Evolutionary conservation across 2,797 vertebrate genomes (phyloP), one percentile per base, ranked within the genome.

Genomic region (Nyctibius grandis): DNA sequence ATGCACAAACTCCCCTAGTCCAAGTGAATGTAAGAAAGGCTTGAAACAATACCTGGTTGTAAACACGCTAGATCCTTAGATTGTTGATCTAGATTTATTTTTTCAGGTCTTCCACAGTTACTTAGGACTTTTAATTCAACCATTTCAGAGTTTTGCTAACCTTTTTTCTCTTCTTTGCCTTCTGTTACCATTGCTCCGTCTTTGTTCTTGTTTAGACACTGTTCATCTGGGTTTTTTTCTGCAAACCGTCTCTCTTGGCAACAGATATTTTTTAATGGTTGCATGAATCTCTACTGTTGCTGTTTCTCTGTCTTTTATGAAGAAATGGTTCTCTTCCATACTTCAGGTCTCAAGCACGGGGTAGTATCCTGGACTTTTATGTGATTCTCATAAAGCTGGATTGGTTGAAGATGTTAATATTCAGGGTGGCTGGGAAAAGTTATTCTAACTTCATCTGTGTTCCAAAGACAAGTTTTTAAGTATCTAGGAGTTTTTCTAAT

Each of bases 201-300:
- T 91, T 59, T 21, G 31, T 73, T 84, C 70, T 40, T 59, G 63
- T 89, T 91, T 63, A 72, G 89, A 67, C 47, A 68, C 3, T 6
- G 5, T 38, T 44, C 82, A 77, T 91, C 80, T 96, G 89, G 63
- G 96, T 89, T 75, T 89, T 93, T 51, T 56, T 84, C 91, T 88
- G 57, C 63, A 89, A 59, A 72, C 64, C 21, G 0, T 77, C 57
- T 83, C 65, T 89, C 83, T 65, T 95, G 76, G 87, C 90, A 86
- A 48, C 89, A 91, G 64, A 74, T 81, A 89, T 63, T 85, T 93
- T 77, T 77, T 89, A 88, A 54, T 20, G 28, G 15, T 93, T 94
- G 70, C 57, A 12, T 59, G 53, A 70, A 74, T 78, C 70, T 48
- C 42, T 45, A 19, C 48, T 87, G 60, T 64, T 96, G 70, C 78